Evolutionary conservation across 2,888 invertebrate species (phyloP).

Genomic region (Ligdia adustata): DNA sequence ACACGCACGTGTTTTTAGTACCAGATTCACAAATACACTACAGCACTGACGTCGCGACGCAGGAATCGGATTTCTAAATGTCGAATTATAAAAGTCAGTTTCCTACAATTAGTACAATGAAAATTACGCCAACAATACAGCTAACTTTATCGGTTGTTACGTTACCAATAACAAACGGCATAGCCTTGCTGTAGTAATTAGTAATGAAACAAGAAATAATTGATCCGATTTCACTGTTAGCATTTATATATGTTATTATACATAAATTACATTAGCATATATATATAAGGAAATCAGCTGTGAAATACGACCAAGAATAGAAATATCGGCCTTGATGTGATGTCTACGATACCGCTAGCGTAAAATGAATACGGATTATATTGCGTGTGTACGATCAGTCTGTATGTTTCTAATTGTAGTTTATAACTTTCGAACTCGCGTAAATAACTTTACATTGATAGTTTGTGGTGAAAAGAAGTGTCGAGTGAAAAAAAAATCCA

Average conservation of each 20-base stretch:
- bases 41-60: too few relatives aligned
- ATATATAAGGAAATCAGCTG: conserved; percentile 8
- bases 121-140: conserved; percentile 41
- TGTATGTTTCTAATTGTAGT: too few relatives aligned
- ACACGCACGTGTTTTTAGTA: conserved; percentile 38
- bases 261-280: too few relatives aligned
- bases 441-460: too few relatives aligned
- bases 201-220: conserved; percentile 31
- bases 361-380: too few relatives aligned
- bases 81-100: conserved; percentile 44
- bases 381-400: too few relatives aligned
- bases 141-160: conserved; percentile 36
- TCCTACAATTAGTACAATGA: conserved; percentile 46
- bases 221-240: conserved; percentile 2
- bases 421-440: too few relatives aligned
- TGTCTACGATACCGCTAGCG: not conserved
- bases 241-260: not conserved
- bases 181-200: conserved; percentile 38
- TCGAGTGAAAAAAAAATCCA: too few relatives aligned
- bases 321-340: conserved; percentile 1
- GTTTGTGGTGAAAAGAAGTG: too few relatives aligned
- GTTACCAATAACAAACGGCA: conserved; percentile 43
- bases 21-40: conserved; percentile 39
- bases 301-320: conserved; percentile 1
- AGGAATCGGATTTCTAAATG: conserved; percentile 51